phyloP scores from a whole-genome alignment of 2,888 invertebrate species.

The Altica lythri region DNA sequence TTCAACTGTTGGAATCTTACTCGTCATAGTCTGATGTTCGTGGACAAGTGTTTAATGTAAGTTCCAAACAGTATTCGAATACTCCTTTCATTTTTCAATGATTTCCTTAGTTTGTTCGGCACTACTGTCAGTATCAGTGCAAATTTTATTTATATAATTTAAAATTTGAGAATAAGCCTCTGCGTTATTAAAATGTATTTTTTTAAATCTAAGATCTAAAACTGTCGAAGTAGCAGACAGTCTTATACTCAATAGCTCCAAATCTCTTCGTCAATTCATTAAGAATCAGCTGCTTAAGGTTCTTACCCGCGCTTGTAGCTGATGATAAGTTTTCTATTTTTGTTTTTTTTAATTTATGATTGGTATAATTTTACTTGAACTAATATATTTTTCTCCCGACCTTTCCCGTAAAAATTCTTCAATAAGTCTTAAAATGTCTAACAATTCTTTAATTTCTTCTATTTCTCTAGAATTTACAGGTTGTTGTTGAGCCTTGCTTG shows the following conservation, averaged over 20 bases:
- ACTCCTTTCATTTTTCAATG: neutral
- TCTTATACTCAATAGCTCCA: conserved; percentile 2
- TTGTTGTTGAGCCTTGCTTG: neutral
- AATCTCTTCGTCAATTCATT: conserved; percentile 4
- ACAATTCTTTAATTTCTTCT: conserved; percentile 5
- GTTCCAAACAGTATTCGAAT: neutral
- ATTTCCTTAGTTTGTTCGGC: neutral
- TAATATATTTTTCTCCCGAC: conserved; percentile 11
- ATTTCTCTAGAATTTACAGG: neutral
- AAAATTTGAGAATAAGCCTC: too few relatives aligned
- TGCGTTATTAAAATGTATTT: neutral
- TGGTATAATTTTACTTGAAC: conserved; percentile 6
- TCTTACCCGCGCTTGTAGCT: neutral
- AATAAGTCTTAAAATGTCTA: neutral
- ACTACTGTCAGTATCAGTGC: too few relatives aligned
- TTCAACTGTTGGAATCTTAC: too few relatives aligned
- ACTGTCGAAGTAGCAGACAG: neutral
- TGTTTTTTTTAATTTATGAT: conserved; percentile 2
- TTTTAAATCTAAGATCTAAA: neutral
- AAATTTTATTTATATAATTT: too few relatives aligned
- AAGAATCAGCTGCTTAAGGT: neutral
- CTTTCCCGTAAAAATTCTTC: conserved; percentile 4
- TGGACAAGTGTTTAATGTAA: neutral
- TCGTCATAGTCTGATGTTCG: too few relatives aligned
- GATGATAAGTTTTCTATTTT: neutral